Percentiles rank a stretch among this genome's conserved stretches.
phyloP scores from a whole-genome alignment of 2,888 invertebrate species.

The Lasioglossum lativentre region DNA sequence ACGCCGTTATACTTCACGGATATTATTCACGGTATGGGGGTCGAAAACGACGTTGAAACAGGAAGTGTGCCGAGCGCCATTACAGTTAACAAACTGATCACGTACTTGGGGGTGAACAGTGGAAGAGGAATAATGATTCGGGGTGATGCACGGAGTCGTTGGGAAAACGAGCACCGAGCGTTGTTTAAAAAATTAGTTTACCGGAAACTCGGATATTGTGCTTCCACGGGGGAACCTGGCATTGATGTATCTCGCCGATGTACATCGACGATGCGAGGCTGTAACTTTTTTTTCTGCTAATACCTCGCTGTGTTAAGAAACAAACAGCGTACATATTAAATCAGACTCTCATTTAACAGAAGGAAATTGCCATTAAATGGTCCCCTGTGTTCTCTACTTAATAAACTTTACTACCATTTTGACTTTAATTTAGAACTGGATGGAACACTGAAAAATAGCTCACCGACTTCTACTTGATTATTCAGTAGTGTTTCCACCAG shows the following conservation, averaged over 20 bases:
- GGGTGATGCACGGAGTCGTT: conserved; percentile 8
- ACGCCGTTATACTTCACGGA: background rate
- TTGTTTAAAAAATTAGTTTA: conserved; percentile 18
- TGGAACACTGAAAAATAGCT: background rate
- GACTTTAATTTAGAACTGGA: background rate
- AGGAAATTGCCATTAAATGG: background rate
- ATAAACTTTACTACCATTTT: background rate
- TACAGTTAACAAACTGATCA: conserved; percentile 15
- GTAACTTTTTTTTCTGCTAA: background rate
- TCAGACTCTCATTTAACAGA: background rate
- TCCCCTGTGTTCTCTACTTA: background rate
- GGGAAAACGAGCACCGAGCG: background rate
- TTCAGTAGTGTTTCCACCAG: no score
- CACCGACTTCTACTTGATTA: background rate
- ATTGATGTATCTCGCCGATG: conserved; percentile 15
- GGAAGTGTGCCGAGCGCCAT: background rate
- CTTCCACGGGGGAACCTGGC: background rate
- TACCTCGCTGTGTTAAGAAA: background rate
- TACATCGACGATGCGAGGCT: background rate
- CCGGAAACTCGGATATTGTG: conserved; percentile 5
- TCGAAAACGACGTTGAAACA: background rate
- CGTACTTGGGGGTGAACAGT: conserved; percentile 7
- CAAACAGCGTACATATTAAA: background rate
- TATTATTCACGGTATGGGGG: conserved; percentile 12
- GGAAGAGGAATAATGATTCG: conserved; percentile 17